Evolutionary conservation across 1,140 invertebrate species (phyloP), one percentile per base, ranked within the genome.

Genomic region (Agraylea sexmaculata): DNA sequence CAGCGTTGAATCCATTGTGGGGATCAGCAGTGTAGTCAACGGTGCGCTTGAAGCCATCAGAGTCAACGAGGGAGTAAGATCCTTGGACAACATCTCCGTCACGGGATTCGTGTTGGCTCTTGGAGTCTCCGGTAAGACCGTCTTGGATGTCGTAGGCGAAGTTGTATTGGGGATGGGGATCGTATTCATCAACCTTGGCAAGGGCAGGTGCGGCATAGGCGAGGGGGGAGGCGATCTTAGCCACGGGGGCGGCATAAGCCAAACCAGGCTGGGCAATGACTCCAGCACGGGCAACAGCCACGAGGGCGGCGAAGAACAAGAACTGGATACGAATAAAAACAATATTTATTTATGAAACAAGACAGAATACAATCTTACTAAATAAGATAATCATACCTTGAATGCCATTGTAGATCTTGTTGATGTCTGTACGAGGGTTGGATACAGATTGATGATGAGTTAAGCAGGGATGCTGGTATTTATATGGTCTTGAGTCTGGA

Each of bases 1-100:
- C 56, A 15, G 64, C 64, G 53, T 66, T 65, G 56, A 68, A 69
- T 45, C 68, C 68, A 38, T 68, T 59, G 40, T 63, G 44, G 2
- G 70, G 62, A 54, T 74, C 71, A 20, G 72, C 72, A 4, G 69
- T 70, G 54, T 75, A 74, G 42, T 71, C 68, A 3, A 73, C 71
- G 28, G 64, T 73, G 40, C 71, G 60, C 42, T 66, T 64, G 47
- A 61, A 67, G 27, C 72, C 72, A 52, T 75, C 71, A 3, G 71
- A 62, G 52, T 73, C 70, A 28, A 68, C 56, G 4, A 73, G 47
- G 7, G 63, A 65, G 51, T 72, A 71, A 30, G 56, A 56, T 41
- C 71, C 71, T 49, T 69, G 59, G 7, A 74, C 71, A 33, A 71
- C 60, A 45, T 73, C 71, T 29, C 71, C 71, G 36, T 66, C 60